These are phyloP conservation scores for Varanus komodoensis DNA, from an alignment of 2,113 vertebrate genomes.

Conservation along the genomic window DNA sequence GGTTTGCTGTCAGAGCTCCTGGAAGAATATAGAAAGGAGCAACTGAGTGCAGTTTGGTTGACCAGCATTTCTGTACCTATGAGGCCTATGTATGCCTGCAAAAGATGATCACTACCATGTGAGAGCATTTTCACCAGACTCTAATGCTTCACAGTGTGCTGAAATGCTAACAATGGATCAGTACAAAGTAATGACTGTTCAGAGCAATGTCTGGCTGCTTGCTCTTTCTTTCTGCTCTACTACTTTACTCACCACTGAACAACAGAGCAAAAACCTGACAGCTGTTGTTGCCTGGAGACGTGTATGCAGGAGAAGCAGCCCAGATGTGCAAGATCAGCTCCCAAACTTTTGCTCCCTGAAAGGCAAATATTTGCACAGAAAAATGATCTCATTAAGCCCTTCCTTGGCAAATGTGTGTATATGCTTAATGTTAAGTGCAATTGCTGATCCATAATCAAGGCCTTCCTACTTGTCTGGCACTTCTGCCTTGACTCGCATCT, in stretches of 20 bases:
- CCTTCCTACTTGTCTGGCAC: constrained; percentile 19
- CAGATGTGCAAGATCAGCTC: constrained; percentile 59
- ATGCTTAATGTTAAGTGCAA: constrained; percentile 43
- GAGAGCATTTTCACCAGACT: neutral
- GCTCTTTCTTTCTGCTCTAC: neutral
- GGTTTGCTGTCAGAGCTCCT: neutral
- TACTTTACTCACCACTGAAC: constrained; percentile 10
- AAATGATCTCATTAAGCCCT: constrained; percentile 59
- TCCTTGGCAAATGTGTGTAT: constrained; percentile 56
- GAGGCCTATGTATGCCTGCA: neutral
- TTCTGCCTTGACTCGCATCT: constrained; percentile 29
- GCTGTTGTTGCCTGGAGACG: constrained; percentile 55
- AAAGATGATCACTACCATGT: neutral
- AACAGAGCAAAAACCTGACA: constrained; percentile 45
- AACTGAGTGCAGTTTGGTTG: neutral
- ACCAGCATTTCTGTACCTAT: neutral
- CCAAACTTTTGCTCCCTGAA: constrained; percentile 67
- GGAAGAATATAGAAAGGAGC: neutral
- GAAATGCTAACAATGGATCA: neutral
- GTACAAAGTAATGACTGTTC: neutral
- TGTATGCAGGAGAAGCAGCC: constrained; percentile 64
- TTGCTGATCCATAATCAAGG: constrained; percentile 48
- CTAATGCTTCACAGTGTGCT: neutral
- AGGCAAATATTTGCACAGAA: constrained; percentile 70
- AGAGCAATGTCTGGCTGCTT: neutral